phyloP scores from a whole-genome alignment of 2,888 invertebrate genomes.

The Drosophila prostipennis region DNA sequence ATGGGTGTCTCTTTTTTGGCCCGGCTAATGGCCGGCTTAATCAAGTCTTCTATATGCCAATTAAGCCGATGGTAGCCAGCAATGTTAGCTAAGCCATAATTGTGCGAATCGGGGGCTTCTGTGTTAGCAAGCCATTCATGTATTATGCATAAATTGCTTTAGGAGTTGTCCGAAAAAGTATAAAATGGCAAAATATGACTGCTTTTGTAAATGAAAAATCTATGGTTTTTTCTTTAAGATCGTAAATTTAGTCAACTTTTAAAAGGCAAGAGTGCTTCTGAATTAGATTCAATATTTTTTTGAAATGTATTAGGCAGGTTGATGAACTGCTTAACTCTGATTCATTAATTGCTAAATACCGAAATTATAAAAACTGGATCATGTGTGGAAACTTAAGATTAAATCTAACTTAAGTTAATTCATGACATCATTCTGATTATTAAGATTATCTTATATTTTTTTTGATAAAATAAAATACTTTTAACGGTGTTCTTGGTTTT shows the following conservation, averaged over 20 bases:
- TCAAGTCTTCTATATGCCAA: slow-evolving; percentile 71
- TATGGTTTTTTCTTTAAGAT: not conserved
- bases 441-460: not conserved
- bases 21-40: slow-evolving; percentile 44
- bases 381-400: not conserved
- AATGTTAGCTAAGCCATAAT: slow-evolving; percentile 52
- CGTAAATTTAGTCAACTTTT: not conserved
- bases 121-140: slow-evolving; percentile 43
- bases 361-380: slow-evolving; percentile 4
- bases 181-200: slow-evolving; percentile 3
- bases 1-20: slow-evolving; percentile 24
- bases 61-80: slow-evolving; percentile 45
- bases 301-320: not conserved
- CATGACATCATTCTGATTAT: not conserved
- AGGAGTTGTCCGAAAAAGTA: slow-evolving; percentile 32
- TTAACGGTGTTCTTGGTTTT: not conserved
- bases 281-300: not conserved
- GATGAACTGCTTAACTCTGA: not conserved
- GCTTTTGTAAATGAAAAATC: not conserved
- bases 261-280: not conserved
- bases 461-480: no score
- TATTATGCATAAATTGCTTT: slow-evolving; percentile 54
- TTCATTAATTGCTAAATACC: not conserved
- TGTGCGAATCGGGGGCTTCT: slow-evolving; percentile 26
- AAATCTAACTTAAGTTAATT: not conserved